These are phyloP conservation scores for Tachysurus vachellii DNA, from an alignment of 2,113 vertebrate genomes.

Conservation along the genomic window DNA sequence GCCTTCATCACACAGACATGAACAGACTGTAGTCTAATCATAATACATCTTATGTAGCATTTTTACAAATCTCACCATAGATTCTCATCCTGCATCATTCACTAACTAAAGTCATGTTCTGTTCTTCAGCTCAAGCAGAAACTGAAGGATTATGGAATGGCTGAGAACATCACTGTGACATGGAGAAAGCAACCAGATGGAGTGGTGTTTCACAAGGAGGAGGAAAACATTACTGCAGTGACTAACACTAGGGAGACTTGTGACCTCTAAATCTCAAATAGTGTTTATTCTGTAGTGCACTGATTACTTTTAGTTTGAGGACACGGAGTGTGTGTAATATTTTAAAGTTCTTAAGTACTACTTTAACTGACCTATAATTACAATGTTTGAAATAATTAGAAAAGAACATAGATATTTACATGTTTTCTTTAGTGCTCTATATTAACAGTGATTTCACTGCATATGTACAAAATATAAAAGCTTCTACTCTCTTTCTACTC, in stretches of 20 bases:
- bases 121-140: not conserved
- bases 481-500: too few species aligned
- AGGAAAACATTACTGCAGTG: not conserved
- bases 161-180: not conserved
- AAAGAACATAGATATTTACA: too few species aligned
- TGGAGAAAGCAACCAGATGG: not conserved
- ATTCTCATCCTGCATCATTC: not conserved
- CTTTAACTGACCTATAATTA: not conserved
- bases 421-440: too few species aligned
- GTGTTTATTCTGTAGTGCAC: not conserved
- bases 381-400: too few species aligned
- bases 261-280: not conserved
- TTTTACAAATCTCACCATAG: not conserved
- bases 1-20: not conserved
- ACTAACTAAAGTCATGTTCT: not conserved
- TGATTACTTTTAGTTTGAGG: not conserved
- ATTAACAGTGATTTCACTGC: too few species aligned
- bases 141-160: not conserved
- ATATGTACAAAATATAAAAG: too few species aligned
- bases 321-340: not conserved
- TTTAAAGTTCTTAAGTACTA: not conserved
- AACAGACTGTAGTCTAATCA: not conserved
- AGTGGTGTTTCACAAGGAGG: slow-evolving; percentile 1
- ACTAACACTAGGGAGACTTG: not conserved
- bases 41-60: not conserved